These are phyloP conservation scores for Bambusicola thoracicus DNA, from an alignment of 2,113 vertebrate species.

Conservation along the genomic window DNA sequence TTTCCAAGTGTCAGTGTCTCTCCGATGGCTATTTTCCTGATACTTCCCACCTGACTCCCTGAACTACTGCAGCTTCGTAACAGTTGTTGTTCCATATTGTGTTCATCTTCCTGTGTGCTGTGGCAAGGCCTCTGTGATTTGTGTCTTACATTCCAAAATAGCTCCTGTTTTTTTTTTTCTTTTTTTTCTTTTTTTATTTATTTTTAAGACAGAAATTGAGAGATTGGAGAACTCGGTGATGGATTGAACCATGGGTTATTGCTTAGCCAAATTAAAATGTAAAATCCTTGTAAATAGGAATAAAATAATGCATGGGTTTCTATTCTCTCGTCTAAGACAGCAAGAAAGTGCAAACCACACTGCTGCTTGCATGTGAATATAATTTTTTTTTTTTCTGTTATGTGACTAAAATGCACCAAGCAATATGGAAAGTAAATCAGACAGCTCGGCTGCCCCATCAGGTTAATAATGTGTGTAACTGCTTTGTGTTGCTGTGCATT, in stretches of 20 bases:
- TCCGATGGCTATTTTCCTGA: not conserved
- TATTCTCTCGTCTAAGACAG: not conserved
- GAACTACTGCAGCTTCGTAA: not conserved
- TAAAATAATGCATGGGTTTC: not conserved
- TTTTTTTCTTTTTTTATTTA: too few species aligned
- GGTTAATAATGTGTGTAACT: not conserved
- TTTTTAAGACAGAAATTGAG: not conserved
- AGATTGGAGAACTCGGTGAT: not conserved
- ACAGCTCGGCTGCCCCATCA: not conserved
- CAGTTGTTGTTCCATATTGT: not conserved
- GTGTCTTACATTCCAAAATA: not conserved
- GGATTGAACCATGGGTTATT: not conserved
- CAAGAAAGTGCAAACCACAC: not conserved
- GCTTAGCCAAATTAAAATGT: conserved; percentile 5
- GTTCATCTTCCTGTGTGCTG: not conserved
- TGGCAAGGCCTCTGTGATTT: not conserved
- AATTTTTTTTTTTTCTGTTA: not conserved
- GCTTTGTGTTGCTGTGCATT: conserved; percentile 8
- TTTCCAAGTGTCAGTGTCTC: not conserved
- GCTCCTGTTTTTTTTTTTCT: not conserved
- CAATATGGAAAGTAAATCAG: not conserved
- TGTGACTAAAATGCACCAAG: not conserved
- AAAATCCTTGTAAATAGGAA: not conserved
- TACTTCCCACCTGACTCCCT: not conserved
- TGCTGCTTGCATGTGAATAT: not conserved